A percentile compares a stretch with the other conserved stretches of the same genome.
Conservation (phyloP, 1,140 invertebrate species). For the Dufourea novaeangliae region DNA sequence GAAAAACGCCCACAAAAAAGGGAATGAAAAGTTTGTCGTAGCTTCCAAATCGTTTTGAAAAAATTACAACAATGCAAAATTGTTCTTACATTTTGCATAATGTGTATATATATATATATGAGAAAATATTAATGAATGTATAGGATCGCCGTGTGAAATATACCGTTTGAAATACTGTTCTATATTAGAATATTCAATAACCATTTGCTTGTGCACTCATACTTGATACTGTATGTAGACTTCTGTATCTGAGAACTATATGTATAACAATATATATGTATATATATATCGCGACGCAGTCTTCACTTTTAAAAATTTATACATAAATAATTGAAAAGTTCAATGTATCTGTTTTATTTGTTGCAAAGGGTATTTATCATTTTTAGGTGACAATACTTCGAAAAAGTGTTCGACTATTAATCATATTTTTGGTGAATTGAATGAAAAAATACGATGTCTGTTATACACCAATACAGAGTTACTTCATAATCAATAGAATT, state of each 20-base stretch:
- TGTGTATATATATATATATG: slow-evolving; percentile 49
- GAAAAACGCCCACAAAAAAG: slow-evolving; percentile 19
- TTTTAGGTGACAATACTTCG: not conserved
- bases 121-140: slow-evolving; percentile 65
- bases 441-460: not conserved
- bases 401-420: not conserved
- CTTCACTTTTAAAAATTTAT: too few species aligned
- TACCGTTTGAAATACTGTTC: slow-evolving; percentile 64
- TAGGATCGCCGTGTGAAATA: slow-evolving; percentile 71
- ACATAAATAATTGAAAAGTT: not conserved
- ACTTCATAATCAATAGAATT: not conserved
- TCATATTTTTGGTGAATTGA: not conserved
- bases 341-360: slow-evolving; percentile 7
- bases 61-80: slow-evolving; percentile 44
- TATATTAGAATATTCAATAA: slow-evolving; percentile 53
- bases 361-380: slow-evolving; percentile 31
- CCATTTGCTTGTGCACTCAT: slow-evolving; percentile 49
- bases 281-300: not conserved
- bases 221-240: slow-evolving; percentile 29
- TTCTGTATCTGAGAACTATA: slow-evolving; percentile 57
- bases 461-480: not conserved
- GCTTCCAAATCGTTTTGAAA: slow-evolving; percentile 10
- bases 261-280: slow-evolving; percentile 33
- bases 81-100: slow-evolving; percentile 32
- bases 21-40: slow-evolving; percentile 9